Evolutionary conservation across 2,888 invertebrate species (phyloP).

Genomic region (Epirrhoe alternata): DNA sequence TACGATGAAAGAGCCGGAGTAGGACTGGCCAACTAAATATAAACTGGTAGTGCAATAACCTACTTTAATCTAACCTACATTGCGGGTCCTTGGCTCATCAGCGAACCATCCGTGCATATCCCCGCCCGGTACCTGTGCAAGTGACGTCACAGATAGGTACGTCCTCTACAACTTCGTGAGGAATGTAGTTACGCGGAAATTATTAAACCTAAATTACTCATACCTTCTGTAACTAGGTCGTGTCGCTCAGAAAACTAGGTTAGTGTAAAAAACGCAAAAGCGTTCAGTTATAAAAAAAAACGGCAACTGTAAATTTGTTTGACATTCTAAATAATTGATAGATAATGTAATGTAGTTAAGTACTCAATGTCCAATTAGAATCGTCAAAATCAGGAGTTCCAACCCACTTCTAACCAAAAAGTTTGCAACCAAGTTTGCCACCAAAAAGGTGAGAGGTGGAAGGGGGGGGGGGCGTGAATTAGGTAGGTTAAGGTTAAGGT

Average conservation of each 20-base stretch:
- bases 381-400: neutral
- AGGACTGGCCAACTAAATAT: constrained; percentile 71
- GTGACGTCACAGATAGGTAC: constrained; percentile 75
- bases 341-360: neutral
- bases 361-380: too few species aligned
- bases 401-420: neutral
- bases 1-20: constrained; percentile 55
- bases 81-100: constrained; percentile 73
- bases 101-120: constrained; percentile 66
- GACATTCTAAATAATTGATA: constrained; percentile 38
- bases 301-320: constrained; percentile 57
- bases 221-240: constrained; percentile 68
- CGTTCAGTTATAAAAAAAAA: constrained; percentile 44
- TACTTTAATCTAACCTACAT: constrained; percentile 83
- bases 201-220: constrained; percentile 74
- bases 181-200: constrained; percentile 73
- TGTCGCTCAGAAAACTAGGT: constrained; percentile 64
- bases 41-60: constrained; percentile 81
- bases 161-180: constrained; percentile 65
- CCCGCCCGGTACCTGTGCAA: constrained; percentile 76
- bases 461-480: too few species aligned
- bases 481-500: too few species aligned
- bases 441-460: too few species aligned
- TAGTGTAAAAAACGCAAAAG: constrained; percentile 59
- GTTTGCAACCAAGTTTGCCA: neutral